Evolutionary conservation across 2,797 vertebrate species (phyloP).

Genomic region (Neostethus bicornis): DNA sequence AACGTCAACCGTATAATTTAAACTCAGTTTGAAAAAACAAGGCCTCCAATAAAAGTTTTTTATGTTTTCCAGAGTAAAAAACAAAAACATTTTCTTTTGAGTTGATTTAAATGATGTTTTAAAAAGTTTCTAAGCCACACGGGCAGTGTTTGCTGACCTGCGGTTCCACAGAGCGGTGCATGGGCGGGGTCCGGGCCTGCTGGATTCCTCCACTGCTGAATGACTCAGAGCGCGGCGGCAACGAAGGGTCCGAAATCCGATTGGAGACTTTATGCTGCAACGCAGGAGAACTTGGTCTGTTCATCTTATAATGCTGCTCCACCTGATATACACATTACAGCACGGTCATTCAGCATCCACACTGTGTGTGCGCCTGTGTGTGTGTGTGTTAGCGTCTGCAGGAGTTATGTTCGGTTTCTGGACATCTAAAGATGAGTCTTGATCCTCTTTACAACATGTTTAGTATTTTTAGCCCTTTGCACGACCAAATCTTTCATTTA

Average conservation of each 20-base stretch:
- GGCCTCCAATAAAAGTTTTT: too few species aligned
- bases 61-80: too few species aligned
- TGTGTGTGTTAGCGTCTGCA: neutral
- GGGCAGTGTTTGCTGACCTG: conserved; percentile 92
- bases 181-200: conserved; percentile 91
- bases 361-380: too few species aligned
- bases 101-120: too few species aligned
- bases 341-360: conserved; percentile 28
- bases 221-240: conserved; percentile 95
- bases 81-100: too few species aligned
- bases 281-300: conserved; percentile 89
- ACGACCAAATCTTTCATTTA: neutral
- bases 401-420: neutral
- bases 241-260: conserved; percentile 94
- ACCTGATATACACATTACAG: conserved; percentile 77
- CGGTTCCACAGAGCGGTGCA: conserved; percentile 91
- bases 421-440: neutral
- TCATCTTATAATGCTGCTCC: conserved; percentile 88
- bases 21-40: too few species aligned
- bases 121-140: too few species aligned
- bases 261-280: conserved; percentile 98
- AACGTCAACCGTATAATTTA: too few species aligned
- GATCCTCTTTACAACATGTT: neutral
- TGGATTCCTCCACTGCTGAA: conserved; percentile 96
- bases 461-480: neutral